Evolutionary conservation across 2,888 invertebrate genomes (phyloP), one percentile per base, ranked within the genome.

Genomic region (Julus scanicus): DNA sequence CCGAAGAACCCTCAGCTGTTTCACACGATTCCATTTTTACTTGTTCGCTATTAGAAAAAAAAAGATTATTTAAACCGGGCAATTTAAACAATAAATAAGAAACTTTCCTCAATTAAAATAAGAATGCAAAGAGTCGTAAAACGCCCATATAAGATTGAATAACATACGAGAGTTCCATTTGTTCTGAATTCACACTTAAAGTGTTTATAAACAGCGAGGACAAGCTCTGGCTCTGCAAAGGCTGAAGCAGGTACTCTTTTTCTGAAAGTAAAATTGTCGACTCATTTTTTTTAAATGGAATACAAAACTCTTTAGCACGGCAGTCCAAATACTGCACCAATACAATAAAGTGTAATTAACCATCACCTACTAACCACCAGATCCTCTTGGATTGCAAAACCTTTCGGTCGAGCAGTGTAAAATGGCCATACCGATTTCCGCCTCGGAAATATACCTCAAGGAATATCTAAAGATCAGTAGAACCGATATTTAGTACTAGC

Each of bases 371-470:
- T 39, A 1, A 84, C 84, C 84, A 0, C 84, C 84, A 5, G 44
- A 44, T 17, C 84, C 84, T 13, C 84, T 84, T 15, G 84, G 20
- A 84, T 84, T 84, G 48, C 84, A 84, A 84, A 84, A 84, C 48
- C n/a, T 48, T 44, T 84, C 84, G 39, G 84, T 84, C n/a, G 40
- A 44, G 15, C 84, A 84, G 20, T 84, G 40, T 84, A 84, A 48
- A 13, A 84, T 84, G n/a, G 84, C 84, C 84, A 84, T 44, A 17
- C 84, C 84, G 13, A 84, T 40, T 84, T 84, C 84, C 9, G 84
- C 84, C 48, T 84, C 84, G 39, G 84, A 40, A 44, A 84, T 84
- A 39, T 44, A 84, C 15, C 84, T 39, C 48, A 84, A 44, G 40
- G 44, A 40, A 84, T 44, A 40, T 84, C 84, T 84, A 84, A 44